These are phyloP conservation scores for Mobula hypostoma DNA, from an alignment of 2,113 vertebrate genomes.

Conservation along the genomic window DNA sequence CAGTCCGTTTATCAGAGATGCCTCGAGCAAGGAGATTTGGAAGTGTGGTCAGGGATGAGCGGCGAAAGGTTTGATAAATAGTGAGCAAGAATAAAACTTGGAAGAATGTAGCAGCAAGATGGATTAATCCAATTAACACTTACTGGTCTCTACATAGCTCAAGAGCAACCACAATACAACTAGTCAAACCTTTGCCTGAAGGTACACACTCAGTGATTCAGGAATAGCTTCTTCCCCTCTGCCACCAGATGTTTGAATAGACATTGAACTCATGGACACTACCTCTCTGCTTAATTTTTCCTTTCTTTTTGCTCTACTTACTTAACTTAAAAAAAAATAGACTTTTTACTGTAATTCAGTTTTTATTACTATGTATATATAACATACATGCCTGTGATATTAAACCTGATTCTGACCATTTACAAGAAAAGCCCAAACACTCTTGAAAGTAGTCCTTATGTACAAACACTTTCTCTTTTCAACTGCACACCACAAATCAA, in stretches of 20 bases:
- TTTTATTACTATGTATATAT: too few relatives aligned
- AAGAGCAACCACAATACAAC: not conserved
- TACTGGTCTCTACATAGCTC: not conserved
- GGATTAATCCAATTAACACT: not conserved
- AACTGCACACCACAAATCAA: not conserved
- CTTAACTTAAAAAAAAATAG: too few relatives aligned
- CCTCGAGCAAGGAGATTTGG: not conserved
- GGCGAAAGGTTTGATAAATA: not conserved
- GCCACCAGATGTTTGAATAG: too few relatives aligned
- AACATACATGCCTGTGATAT: too few relatives aligned
- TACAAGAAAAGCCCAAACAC: not conserved
- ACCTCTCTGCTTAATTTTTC: too few relatives aligned
- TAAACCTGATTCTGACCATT: not conserved
- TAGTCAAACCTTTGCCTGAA: not conserved
- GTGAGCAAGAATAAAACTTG: conserved; percentile 20
- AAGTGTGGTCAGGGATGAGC: not conserved
- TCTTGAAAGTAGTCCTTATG: not conserved
- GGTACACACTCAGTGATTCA: too few relatives aligned
- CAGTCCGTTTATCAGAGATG: not conserved
- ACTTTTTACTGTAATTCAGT: too few relatives aligned
- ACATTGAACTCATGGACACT: too few relatives aligned
- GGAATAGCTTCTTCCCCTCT: too few relatives aligned
- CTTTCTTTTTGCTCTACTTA: too few relatives aligned
- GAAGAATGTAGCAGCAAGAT: not conserved
- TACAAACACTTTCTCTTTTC: not conserved